Percentiles rank a stretch among this genome's conserved stretches.
Evolutionary conservation across 2,797 vertebrate genomes (phyloP).

Genomic region (Pangasius krempfi): DNA sequence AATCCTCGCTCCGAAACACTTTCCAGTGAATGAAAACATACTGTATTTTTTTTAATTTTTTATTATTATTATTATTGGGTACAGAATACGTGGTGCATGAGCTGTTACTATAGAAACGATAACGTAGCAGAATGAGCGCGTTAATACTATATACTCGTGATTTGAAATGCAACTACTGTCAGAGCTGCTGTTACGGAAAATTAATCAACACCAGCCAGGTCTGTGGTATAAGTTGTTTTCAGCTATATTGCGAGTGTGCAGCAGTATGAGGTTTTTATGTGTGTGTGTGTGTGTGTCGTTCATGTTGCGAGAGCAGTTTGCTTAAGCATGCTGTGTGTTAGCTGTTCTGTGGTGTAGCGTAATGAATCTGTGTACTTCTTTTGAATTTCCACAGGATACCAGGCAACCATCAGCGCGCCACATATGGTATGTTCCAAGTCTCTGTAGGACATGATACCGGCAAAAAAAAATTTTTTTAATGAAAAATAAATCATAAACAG

Average conservation of each 20-base stretch:
- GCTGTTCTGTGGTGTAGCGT: slow-evolving; percentile 10
- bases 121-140: too few relatives aligned
- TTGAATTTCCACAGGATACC: slow-evolving; percentile 83
- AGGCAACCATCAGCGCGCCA: slow-evolving; percentile 99
- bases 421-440: slow-evolving; percentile 90
- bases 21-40: too few relatives aligned
- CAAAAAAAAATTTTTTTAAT: neutral
- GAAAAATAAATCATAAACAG: too few relatives aligned
- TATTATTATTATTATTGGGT: too few relatives aligned
- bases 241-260: neutral
- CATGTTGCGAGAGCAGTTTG: neutral
- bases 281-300: neutral
- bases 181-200: neutral
- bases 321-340: neutral
- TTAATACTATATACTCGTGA: too few relatives aligned
- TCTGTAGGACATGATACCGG: neutral
- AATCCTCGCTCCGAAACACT: too few relatives aligned
- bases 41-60: too few relatives aligned
- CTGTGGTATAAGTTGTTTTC: neutral
- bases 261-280: neutral
- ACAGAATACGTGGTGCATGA: too few relatives aligned
- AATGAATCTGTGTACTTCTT: slow-evolving; percentile 44
- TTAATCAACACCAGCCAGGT: neutral
- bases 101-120: too few relatives aligned
- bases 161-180: neutral